Evolutionary conservation across 2,113 vertebrate genomes (phyloP).

Genomic region (Siphamia tubifer): DNA sequence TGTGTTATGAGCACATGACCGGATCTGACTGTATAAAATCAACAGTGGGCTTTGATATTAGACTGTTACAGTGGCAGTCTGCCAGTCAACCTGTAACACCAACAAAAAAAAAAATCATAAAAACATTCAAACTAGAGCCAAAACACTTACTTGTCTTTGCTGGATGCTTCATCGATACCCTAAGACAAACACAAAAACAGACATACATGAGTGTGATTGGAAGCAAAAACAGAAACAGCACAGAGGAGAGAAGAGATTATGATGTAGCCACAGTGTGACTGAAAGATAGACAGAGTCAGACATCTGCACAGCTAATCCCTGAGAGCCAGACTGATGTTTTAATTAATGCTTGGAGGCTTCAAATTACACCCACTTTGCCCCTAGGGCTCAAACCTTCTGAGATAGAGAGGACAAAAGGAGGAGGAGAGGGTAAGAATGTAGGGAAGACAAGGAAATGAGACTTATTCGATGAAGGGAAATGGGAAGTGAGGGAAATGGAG

Average conservation of each 20-base stretch:
- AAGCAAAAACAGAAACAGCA: not conserved
- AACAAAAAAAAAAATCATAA: conserved; percentile 15
- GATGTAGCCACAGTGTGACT: conserved; percentile 18
- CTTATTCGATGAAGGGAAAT: conserved; percentile 3
- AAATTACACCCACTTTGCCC: conserved; percentile 73
- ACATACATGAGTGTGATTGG: not conserved
- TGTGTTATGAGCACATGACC: conserved; percentile 36
- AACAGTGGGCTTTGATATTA: conserved; percentile 42
- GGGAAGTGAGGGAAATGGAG: not conserved
- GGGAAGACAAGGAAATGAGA: conserved; percentile 56
- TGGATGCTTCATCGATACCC: conserved; percentile 94
- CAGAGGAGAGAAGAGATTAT: conserved; percentile 22
- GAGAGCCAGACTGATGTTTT: conserved; percentile 76
- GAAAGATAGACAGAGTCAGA: conserved; percentile 61
- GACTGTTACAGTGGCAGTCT: conserved; percentile 36
- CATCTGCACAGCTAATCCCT: conserved; percentile 72
- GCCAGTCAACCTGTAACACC: conserved; percentile 26
- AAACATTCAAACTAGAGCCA: conserved; percentile 12
- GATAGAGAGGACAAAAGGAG: conserved; percentile 46
- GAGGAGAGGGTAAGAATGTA: conserved; percentile 29
- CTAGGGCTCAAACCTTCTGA: conserved; percentile 57
- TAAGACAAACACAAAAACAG: conserved; percentile 62
- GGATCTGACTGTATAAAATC: conserved; percentile 45
- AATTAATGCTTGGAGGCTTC: conserved; percentile 76
- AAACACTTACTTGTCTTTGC: conserved; percentile 95